Evolutionary conservation across 2,888 invertebrate species (phyloP), one percentile per base, ranked within the genome.

Genomic region (Rhabditoides inermis): DNA sequence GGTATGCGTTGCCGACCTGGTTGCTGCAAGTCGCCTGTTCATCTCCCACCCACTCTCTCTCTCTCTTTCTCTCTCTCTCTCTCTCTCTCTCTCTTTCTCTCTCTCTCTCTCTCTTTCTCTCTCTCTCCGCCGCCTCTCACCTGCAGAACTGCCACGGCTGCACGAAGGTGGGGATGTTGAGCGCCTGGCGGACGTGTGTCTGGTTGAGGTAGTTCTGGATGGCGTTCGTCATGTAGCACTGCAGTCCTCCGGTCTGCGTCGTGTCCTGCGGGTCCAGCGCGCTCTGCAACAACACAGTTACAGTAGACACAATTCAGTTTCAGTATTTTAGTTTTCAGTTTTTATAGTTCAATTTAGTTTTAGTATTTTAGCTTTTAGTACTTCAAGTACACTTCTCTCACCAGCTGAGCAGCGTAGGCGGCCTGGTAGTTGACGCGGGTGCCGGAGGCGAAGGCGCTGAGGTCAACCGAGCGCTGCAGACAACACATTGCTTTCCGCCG

Each of bases 261-360:
- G 71, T 72, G 3, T 69, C 70, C 10, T 64, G 36, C 30, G 67
- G 70, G n/a, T n/a, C n/a, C n/a, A n/a, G n/a, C n/a, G n/a, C n/a
- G n/a, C n/a, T n/a, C n/a, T n/a, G n/a, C n/a, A n/a, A n/a, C n/a
- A n/a, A n/a, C n/a, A n/a, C n/a, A n/a, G n/a, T n/a, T n/a, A n/a
- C n/a, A n/a, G n/a, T n/a, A n/a, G n/a, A n/a, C n/a, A n/a, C n/a
- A n/a, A n/a, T n/a, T n/a, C n/a, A n/a, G n/a, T n/a, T n/a, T n/a
- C n/a, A n/a, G n/a, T n/a, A n/a, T n/a, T n/a, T n/a, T n/a, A n/a
- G n/a, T n/a, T n/a, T n/a, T n/a, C n/a, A n/a, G n/a, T n/a, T n/a
- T n/a, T n/a, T n/a, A n/a, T n/a, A n/a, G n/a, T n/a, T n/a, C n/a
- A n/a, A n/a, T n/a, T n/a, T n/a, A n/a, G n/a, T n/a, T n/a, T n/a